Conservation (phyloP, 2,113 vertebrate genomes). For the Chaenocephalus aceratus region DNA sequence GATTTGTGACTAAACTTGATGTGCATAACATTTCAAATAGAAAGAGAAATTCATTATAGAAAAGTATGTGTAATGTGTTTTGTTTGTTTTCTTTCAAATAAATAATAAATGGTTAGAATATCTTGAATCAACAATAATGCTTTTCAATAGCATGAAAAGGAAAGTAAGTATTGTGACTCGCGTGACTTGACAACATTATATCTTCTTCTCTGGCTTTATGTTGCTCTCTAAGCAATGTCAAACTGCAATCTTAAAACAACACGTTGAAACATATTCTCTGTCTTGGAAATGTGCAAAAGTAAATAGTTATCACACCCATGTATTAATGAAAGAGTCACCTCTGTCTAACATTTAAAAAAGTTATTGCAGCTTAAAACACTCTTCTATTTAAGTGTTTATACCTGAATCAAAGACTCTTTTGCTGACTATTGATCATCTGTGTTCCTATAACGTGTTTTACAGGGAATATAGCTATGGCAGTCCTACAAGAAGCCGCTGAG, state of each 20-base stretch:
- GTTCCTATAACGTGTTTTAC: slow-evolving; percentile 4
- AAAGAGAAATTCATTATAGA: background rate
- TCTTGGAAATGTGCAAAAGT: background rate
- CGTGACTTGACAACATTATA: background rate
- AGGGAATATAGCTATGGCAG: slow-evolving; percentile 64
- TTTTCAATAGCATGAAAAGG: background rate
- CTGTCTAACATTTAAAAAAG: too few species aligned
- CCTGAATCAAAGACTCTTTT: slow-evolving; percentile 12
- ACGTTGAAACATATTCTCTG: background rate
- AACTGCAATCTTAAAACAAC: background rate
- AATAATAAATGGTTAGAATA: background rate
- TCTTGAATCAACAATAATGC: background rate
- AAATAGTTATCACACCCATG: background rate
- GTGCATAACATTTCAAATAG: background rate
- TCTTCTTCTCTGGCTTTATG: background rate
- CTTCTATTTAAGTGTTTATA: background rate
- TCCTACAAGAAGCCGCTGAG: slow-evolving; percentile 59
- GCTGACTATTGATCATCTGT: background rate
- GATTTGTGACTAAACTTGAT: background rate
- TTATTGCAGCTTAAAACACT: too few species aligned
- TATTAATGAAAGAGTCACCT: background rate
- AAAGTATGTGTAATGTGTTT: background rate
- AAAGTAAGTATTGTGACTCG: background rate
- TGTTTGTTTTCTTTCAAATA: background rate
- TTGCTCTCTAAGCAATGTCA: background rate